Evolutionary conservation across 2,113 vertebrate genomes (phyloP).

Genomic region (Typhlomys cinereus): DNA sequence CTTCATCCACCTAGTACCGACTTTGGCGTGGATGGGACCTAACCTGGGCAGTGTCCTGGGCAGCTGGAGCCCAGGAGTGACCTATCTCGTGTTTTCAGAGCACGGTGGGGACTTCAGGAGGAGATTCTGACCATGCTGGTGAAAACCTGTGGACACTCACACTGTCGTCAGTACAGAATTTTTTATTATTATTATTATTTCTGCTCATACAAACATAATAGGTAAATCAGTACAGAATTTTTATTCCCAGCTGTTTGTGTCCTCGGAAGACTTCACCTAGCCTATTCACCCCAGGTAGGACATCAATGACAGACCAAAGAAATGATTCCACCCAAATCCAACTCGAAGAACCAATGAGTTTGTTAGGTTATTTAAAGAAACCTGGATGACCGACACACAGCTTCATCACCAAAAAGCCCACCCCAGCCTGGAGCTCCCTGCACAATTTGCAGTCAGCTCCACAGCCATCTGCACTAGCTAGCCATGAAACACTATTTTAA

Average conservation of each 20-base stretch:
- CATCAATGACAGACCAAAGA: not conserved
- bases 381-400: not conserved
- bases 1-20: not conserved
- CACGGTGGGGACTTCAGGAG: not conserved
- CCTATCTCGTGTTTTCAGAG: not conserved
- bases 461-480: not conserved
- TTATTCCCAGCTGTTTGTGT: too few species aligned
- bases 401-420: not conserved
- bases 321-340: not conserved
- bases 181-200: too few species aligned
- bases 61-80: not conserved
- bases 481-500: not conserved
- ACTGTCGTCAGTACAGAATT: too few species aligned
- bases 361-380: not conserved
- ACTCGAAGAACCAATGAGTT: not conserved
- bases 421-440: too few species aligned
- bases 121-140: not conserved
- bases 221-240: too few species aligned
- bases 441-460: not conserved
- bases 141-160: too few species aligned
- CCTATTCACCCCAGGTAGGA: not conserved
- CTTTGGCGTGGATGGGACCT: not conserved
- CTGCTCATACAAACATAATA: too few species aligned
- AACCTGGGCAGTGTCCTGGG: not conserved
- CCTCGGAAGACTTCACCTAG: not conserved